Base-by-base conservation (phyloP, 1,140 invertebrate species). In the Belonocnema kinseyi region DNA sequence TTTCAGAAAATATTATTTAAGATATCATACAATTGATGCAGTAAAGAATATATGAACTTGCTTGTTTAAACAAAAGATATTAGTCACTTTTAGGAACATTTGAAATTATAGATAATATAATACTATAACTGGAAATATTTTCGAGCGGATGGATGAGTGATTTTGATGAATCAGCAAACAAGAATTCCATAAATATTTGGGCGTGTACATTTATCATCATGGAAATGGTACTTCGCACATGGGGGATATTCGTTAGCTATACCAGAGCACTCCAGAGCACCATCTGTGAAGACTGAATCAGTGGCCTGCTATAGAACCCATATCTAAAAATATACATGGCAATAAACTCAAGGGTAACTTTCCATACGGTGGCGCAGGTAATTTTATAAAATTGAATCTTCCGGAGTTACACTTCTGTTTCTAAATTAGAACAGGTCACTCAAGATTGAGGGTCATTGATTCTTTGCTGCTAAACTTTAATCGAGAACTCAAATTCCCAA, bases 121-220 rank as follows among this genome's bases (percentile, higher is more conserved):
- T 33, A 33, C 26, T 33, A 33, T 40, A 10, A 66, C 13, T 14
- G 13, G 3, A 33, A 8, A 66, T 40, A 66, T 40, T 66, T 40
- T 6, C 26, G 40, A 66, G 1, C n/a, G 53, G 61, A 78, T 33
- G 33, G 76, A 82, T 71, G 76, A 83, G 80, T 81, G 82, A 85
- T 82, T 85, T 80, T 66, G 33, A 74, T 72, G n/a, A 51, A 72
- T 46, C 26, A 46, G 80, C 82, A 80, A 83, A 73, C 78, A 80
- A 75, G 74, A 54, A 73, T 81, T 84, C 74, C 84, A 75, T 82
- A 88, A 88, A 87, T 85, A 88, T 87, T 88, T 85, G 80, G 77
- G 70, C 73, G 72, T 79, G 81, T 85, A 82, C 85, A 84, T 88
- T 87, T 88, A 87, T 85, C 80, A 79, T n/a, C n/a, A 66, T 66